Conservation (phyloP, 2,113 vertebrate genomes). For the Corythaixoides concolor region DNA sequence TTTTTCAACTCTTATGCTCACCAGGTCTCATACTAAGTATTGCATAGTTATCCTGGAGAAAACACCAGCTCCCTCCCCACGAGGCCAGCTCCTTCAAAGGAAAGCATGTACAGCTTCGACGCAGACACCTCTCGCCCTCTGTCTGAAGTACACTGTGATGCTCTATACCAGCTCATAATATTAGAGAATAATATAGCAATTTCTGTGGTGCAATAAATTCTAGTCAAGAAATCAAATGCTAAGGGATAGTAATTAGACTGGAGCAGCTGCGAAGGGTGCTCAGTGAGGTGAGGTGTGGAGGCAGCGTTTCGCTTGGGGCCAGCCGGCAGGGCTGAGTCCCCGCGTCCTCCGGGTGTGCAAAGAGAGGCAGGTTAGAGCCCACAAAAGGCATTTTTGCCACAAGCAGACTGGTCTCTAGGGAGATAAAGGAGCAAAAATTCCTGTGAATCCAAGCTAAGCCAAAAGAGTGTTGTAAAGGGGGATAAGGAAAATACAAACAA, state of each 20-base stretch:
- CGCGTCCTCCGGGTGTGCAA: not conserved
- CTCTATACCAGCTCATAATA: not conserved
- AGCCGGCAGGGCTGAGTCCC: not conserved
- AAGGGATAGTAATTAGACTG: not conserved
- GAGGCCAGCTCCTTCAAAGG: not conserved
- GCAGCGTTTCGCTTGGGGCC: not conserved
- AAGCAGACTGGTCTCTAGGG: not conserved
- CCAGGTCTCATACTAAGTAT: not conserved
- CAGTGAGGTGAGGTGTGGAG: not conserved
- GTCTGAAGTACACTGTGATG: not conserved
- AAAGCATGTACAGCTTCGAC: rapidly evolving
- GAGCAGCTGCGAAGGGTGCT: not conserved
- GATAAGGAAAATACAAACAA: not conserved
- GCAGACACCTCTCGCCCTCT: not conserved
- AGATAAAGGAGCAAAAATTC: slow-evolving; percentile 18
- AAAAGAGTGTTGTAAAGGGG: not conserved
- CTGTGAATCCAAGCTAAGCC: not conserved
- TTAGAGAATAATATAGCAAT: not conserved
- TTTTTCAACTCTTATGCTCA: not conserved
- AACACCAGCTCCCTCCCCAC: not conserved
- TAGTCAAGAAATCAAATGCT: not conserved
- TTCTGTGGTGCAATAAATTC: not conserved
- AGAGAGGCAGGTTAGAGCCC: not conserved
- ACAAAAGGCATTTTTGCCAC: not conserved
- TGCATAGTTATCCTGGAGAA: not conserved